Evolutionary conservation across 2,113 vertebrate genomes (phyloP), one percentile per base, ranked within the genome.

Genomic region (Sinocyclocheilus anshuiensis): DNA sequence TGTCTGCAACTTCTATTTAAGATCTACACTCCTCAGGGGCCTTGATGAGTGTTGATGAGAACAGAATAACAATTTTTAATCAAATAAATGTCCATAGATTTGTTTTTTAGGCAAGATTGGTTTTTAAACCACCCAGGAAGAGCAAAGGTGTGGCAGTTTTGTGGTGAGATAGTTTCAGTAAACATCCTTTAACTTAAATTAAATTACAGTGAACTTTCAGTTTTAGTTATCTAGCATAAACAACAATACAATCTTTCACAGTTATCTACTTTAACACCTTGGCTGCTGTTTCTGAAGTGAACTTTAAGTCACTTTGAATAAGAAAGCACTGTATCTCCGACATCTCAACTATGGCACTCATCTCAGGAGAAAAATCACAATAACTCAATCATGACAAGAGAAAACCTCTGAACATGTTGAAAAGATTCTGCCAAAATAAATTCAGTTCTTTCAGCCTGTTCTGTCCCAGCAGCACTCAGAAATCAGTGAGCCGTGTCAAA

Each of bases 331-430:
- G 11, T 39, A n/a, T 79, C 24, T 77, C 29, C n/a, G 6, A 24
- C 22, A 61, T 80, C 22, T 61, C 20, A 24, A 12, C 55, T 33
- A 16, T 10, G 20, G 26, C 9, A 78, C 6, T 59, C 29, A 77
- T 39, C 77, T 12, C 29, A 79, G 33, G 8, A 61, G 55, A 24
- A 48, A 42, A 80, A 42, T 9, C 26, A 72, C 65, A 50, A 13
- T n/a, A 76, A 48, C 33, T 72, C 69, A 42, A 42, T 72, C 36
- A 42, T 45, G 71, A 42, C 20, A 12, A 74, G 36, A 83, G 42
- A 57, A 74, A 74, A 16, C 15, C 24, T 90, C 90, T 90, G 89
- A 74, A 29, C 33, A 72, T n/a, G 13, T 22, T 20, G 53, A 29
- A 48, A n/a, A 24, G n/a, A 53, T 81, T 76, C 29, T 75, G 53